A percentile compares a stretch with the other conserved stretches of the same genome.
Conservation (phyloP, 2,888 invertebrate species). For the Scaptodrosophila latifasciaeformis region DNA sequence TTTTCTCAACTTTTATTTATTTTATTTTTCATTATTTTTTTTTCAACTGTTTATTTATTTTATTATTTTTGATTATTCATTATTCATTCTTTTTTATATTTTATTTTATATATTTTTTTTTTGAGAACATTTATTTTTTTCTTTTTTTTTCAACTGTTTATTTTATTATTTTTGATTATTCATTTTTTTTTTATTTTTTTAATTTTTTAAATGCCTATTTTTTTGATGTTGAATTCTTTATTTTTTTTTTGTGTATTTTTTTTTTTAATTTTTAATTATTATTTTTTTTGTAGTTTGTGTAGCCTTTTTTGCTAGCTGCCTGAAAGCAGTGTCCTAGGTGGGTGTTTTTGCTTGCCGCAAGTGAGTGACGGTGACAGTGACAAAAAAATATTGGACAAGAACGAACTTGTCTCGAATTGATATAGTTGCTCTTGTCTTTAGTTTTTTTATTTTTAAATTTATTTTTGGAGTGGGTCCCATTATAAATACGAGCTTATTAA, state of each 20-base stretch:
- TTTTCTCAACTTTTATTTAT: not conserved
- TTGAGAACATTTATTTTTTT: no score
- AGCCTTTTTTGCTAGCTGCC: conserved; percentile 58
- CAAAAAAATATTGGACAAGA: no score
- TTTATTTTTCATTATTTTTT: no score
- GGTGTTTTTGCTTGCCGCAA: conserved; percentile 54
- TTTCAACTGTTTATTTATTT: no score
- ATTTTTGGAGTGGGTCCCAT: conserved; percentile 60
- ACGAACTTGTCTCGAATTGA: no score
- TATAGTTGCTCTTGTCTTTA: no score
- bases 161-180: not conserved
- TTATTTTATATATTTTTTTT: no score
- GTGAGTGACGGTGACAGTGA: no score
- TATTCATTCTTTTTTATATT: no score
- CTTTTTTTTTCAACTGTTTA: conserved; percentile 11
- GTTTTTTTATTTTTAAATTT: conserved; percentile 5
- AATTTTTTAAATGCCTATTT: no score
- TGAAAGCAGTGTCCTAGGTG: conserved; percentile 64
- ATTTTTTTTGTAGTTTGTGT: conserved; percentile 38
- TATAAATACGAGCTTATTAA: no score
- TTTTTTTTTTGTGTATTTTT: conserved; percentile 1
- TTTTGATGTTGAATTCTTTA: conserved; percentile 20
- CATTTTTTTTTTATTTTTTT: not conserved
- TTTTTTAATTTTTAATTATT: conserved; percentile 14
- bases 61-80: no score